Percentiles rank a stretch among this genome's conserved stretches.
phyloP scores from a whole-genome alignment of 1,140 invertebrate species.

The Proales similis region DNA sequence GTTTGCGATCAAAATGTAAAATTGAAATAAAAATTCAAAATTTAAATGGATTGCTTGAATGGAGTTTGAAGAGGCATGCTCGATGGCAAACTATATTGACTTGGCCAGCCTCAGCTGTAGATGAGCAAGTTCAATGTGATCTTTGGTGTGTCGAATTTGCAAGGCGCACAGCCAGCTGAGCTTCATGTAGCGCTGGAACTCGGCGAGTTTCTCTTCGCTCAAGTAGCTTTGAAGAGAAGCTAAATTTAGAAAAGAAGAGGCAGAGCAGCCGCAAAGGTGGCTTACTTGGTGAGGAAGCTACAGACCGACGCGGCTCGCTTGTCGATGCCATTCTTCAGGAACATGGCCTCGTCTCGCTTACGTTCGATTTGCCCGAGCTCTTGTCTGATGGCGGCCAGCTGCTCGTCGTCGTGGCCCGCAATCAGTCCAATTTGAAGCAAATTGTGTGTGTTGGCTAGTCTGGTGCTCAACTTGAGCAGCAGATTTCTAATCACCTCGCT shows the following conservation, averaged over 20 bases:
- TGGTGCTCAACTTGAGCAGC: constrained; percentile 25
- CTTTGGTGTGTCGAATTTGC: constrained; percentile 26
- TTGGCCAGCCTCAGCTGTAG: constrained; percentile 16
- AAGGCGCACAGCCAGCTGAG: constrained; percentile 3
- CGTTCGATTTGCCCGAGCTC: constrained; percentile 32
- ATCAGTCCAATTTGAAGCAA: too few species aligned
- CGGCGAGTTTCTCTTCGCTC: constrained; percentile 12
- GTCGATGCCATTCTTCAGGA: constrained; percentile 32
- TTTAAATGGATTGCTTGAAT: too few species aligned
- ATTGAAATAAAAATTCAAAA: too few species aligned
- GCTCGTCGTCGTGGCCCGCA: too few species aligned
- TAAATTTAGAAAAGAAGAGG: background rate
- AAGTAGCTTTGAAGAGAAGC: background rate
- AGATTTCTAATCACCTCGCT: constrained; percentile 18
- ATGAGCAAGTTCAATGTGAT: constrained; percentile 37
- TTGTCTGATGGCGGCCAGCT: too few species aligned
- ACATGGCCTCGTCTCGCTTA: constrained; percentile 37
- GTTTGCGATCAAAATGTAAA: too few species aligned
- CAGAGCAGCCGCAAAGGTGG: background rate
- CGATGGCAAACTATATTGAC: too few species aligned
- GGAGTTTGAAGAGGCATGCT: too few species aligned
- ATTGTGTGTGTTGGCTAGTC: constrained; percentile 25
- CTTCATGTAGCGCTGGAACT: constrained; percentile 15
- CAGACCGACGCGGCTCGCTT: constrained; percentile 5
- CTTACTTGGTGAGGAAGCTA: constrained; percentile 25